Evolutionary conservation across 2,888 invertebrate species (phyloP).

Genomic region (Tenthredo notha): DNA sequence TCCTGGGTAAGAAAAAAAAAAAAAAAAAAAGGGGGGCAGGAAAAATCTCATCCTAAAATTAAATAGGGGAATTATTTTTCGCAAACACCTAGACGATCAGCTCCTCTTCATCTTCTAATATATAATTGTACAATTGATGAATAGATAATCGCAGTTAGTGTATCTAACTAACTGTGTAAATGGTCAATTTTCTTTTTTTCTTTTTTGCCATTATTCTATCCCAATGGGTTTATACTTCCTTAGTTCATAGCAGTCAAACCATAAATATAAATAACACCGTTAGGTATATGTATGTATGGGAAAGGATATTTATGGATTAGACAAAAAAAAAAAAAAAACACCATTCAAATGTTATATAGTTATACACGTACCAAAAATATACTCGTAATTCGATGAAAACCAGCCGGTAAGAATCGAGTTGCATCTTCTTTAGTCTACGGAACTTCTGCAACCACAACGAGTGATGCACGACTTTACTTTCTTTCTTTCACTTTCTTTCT

Average conservation of each 20-base stretch:
- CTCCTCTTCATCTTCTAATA: background rate
- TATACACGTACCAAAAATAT: slow-evolving; percentile 51
- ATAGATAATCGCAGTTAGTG: slow-evolving; percentile 59
- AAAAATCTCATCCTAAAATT: background rate
- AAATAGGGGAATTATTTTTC: background rate
- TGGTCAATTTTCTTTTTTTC: no score
- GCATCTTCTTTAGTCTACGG: slow-evolving; percentile 32
- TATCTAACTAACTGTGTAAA: slow-evolving; percentile 77
- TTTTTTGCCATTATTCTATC: slow-evolving; percentile 69
- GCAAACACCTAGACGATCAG: slow-evolving; percentile 5
- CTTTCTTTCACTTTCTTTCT: slow-evolving; percentile 47
- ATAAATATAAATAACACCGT: background rate
- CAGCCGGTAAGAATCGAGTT: slow-evolving; percentile 56
- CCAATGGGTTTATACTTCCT: slow-evolving; percentile 50
- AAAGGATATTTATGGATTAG: slow-evolving; percentile 1
- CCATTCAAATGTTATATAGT: background rate
- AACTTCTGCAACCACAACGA: slow-evolving; percentile 42
- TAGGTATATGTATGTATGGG: background rate
- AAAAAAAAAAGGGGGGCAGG: background rate
- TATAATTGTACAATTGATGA: background rate
- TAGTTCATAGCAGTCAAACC: background rate
- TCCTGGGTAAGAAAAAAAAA: no score
- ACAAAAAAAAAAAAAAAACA: slow-evolving; percentile 49
- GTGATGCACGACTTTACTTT: slow-evolving; percentile 53
- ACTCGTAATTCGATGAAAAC: slow-evolving; percentile 55